Conservation (phyloP, 2,797 vertebrate species). For the Helicolenus hilgendorfi region DNA sequence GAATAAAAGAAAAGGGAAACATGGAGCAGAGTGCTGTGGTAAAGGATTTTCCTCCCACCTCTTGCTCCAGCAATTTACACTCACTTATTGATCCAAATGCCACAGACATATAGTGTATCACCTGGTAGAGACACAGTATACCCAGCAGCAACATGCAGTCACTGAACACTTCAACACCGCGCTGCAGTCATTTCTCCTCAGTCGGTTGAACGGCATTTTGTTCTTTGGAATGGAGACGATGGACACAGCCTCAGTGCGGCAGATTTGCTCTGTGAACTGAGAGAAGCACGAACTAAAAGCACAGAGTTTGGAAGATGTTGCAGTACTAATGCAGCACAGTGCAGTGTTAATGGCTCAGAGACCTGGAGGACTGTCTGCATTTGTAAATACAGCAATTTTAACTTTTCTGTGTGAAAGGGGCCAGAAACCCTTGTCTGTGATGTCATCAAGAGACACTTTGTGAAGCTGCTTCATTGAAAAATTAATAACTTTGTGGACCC, state of each 20-base stretch:
- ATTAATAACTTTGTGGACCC: slow-evolving; percentile 34
- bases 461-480: slow-evolving; percentile 42
- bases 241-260: slow-evolving; percentile 20
- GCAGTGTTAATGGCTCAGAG: slow-evolving; percentile 52
- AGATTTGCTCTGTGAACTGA: slow-evolving; percentile 47
- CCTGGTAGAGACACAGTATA: slow-evolving; percentile 62
- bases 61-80: slow-evolving; percentile 31
- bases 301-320: slow-evolving; percentile 37
- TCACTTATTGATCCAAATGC: slow-evolving; percentile 63
- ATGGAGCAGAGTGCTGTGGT: neutral
- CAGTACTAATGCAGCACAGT: slow-evolving; percentile 46
- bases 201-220: neutral
- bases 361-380: slow-evolving; percentile 41
- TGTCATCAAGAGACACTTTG: slow-evolving; percentile 45
- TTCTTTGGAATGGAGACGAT: slow-evolving; percentile 36
- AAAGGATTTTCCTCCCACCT: slow-evolving; percentile 1
- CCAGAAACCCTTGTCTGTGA: slow-evolving; percentile 26
- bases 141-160: slow-evolving; percentile 38
- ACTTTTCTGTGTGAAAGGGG: slow-evolving; percentile 29
- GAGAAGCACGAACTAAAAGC: slow-evolving; percentile 4
- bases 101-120: slow-evolving; percentile 70
- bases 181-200: slow-evolving; percentile 36
- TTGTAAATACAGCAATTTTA: slow-evolving; percentile 43
- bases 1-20: neutral
- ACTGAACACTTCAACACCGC: slow-evolving; percentile 10